These are phyloP conservation scores for Tiliqua scincoides DNA, from an alignment of 2,113 vertebrate species.

Conservation along the genomic window DNA sequence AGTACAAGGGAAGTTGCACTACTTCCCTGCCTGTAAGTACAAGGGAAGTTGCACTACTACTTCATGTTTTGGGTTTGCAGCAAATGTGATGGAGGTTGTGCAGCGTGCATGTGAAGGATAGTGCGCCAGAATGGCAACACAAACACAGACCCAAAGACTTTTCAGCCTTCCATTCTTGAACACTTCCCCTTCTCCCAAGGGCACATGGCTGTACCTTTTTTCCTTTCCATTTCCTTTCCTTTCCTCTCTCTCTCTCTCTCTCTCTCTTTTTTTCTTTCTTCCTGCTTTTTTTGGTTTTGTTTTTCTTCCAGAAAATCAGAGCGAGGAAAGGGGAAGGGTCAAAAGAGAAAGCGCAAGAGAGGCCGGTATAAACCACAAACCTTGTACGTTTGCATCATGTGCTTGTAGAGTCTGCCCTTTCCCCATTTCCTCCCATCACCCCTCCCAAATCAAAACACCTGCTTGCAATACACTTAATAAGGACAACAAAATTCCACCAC, in stretches of 20 bases:
- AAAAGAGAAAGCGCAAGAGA: conserved; percentile 99
- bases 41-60: no score
- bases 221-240: conserved; percentile 53
- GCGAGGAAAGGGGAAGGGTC: conserved; percentile 94
- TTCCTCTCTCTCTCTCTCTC: conserved; percentile 49
- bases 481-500: not conserved
- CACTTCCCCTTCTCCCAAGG: conserved; percentile 51
- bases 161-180: conserved; percentile 39
- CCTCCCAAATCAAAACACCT: conserved; percentile 42
- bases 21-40: rapidly evolving
- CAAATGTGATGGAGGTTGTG: conserved; percentile 6
- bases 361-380: conserved; percentile 90
- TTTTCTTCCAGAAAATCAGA: conserved; percentile 95
- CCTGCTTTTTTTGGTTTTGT: conserved; percentile 70
- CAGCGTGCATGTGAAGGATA: not conserved
- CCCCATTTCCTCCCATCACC: conserved; percentile 51
- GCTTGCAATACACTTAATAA: conserved; percentile 30
- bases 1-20: not conserved
- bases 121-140: conserved; percentile 41
- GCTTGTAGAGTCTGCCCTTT: conserved; percentile 64
- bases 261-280: conserved; percentile 58
- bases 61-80: conserved; percentile 32
- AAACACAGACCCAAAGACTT: conserved; percentile 35
- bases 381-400: conserved; percentile 92
- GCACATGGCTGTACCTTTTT: conserved; percentile 67